Evolutionary conservation across 92 coral and sea anemone species (phyloP), one percentile per base, ranked within the genome.

Genomic region (Parazoanthus darwini): DNA sequence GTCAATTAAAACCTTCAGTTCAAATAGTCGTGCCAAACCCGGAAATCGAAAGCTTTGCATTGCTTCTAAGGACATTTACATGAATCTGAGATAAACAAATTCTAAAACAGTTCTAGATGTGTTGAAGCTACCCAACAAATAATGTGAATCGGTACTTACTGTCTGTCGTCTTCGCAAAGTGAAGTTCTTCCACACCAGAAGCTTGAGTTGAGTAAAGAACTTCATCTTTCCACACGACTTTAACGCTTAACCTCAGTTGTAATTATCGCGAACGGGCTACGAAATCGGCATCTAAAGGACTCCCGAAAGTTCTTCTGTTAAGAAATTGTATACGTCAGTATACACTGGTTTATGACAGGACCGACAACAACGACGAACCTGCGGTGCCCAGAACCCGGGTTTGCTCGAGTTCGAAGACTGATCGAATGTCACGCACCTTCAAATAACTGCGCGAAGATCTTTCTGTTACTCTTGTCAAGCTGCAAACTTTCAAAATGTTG

Each of bases 111-210:
- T 37, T 37, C 15, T 38, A 23, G 1, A 2, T 1, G 1, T 37
- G 38, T 8, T 48, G 0, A 23, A 75, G 10, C n/a, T 75, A 3
- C 50, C 13, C 18, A 37, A 75, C n/a, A 63, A 63, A 23, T 6
- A 20, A 37, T 14, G 1, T 38, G 11, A 73, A 37, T 3, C n/a
- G 59, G 59, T 13, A 78, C 98, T 91, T 88, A 96, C 98, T 86
- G 94, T 91, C 72, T 93, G 97, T n/a, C 98, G 98, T 82, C 89
- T 93, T 38, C 98, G 94, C 56, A 96, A 93, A 43, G 98, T 70
- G 78, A 96, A 96, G 89, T 96, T 96, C 79, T 96, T 96, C 98
- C 98, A 96, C 8, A 96, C 88, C 29, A 96, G 92, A 26, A 96
- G 89, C 74, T 91, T 93, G 5, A 96, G 91, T 86, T 96, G 97